Percentiles rank a stretch among this genome's conserved stretches.
Evolutionary conservation across 2,888 invertebrate species (phyloP).

Genomic region (Sarcophaga caerulescens): DNA sequence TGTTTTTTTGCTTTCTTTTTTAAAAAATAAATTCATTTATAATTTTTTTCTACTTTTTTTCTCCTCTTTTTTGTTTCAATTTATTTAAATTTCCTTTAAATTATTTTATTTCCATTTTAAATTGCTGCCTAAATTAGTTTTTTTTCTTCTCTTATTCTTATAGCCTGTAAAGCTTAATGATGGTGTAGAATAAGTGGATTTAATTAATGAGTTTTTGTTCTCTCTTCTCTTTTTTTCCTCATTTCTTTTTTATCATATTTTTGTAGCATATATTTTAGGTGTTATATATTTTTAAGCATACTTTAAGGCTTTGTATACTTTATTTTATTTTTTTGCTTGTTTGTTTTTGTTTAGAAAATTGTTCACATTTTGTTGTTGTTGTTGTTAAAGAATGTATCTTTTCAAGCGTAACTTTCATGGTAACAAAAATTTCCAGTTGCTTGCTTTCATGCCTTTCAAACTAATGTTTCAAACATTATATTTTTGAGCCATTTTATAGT

Average conservation of each 20-base stretch:
- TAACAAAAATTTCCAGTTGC: conserved; percentile 53
- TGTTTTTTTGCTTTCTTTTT: neutral
- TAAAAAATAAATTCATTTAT: conserved; percentile 23
- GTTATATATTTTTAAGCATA: conserved; percentile 54
- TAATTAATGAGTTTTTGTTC: conserved; percentile 39
- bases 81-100: neutral
- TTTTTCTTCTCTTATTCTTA: neutral
- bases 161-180: neutral
- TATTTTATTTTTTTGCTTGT: neutral
- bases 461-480: conserved; percentile 29
- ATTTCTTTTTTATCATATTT: conserved; percentile 1
- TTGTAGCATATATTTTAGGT: conserved; percentile 51
- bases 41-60: conserved; percentile 23
- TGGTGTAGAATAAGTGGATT: conserved; percentile 27
- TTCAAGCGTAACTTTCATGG: conserved; percentile 52
- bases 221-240: neutral
- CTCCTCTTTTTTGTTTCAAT: no score
- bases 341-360: neutral
- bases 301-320: conserved; percentile 49
- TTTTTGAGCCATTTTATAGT: neutral
- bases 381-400: conserved; percentile 49
- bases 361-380: neutral
- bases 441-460: conserved; percentile 47
- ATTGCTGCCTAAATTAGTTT: neutral
- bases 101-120: neutral